phyloP scores from a whole-genome alignment of 2,113 vertebrate genomes.

The Sphaerodactylus townsendi region DNA sequence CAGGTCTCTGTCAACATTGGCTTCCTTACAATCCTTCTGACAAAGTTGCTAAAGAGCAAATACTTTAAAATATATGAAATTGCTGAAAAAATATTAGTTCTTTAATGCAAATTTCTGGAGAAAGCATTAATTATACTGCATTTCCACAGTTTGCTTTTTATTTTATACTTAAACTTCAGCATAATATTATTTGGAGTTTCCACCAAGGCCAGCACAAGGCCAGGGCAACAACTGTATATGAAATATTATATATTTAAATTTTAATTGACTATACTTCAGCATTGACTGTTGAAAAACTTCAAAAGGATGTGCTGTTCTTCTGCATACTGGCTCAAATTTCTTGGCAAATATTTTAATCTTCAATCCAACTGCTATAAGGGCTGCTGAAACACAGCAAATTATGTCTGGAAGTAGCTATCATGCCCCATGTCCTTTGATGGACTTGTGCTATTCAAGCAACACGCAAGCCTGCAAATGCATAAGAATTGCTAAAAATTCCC shows the following conservation, averaged over 20 bases:
- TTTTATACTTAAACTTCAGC: not conserved
- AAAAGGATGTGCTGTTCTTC: not conserved
- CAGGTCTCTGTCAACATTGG: too few relatives aligned
- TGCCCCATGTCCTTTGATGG: not conserved
- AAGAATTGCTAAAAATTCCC: conserved; percentile 26
- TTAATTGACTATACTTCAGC: not conserved
- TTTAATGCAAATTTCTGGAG: not conserved
- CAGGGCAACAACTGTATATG: not conserved
- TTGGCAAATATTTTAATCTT: conserved; percentile 19
- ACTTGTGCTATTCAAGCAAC: not conserved
- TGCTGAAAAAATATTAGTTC: not conserved
- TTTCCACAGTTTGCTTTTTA: not conserved
- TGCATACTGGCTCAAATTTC: not conserved
- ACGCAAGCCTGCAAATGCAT: not conserved
- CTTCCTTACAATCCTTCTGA: not conserved
- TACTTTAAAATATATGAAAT: not conserved
- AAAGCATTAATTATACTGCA: not conserved
- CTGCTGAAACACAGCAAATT: conserved; percentile 5
- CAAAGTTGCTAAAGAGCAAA: too few relatives aligned
- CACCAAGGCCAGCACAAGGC: not conserved
- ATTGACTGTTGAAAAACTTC: conserved; percentile 5
- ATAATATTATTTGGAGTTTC: not conserved
- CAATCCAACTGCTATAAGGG: conserved; percentile 22
- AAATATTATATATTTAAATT: not conserved
- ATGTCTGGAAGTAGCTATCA: conserved; percentile 20